These are phyloP conservation scores for Rhodinocichla rosea DNA, from an alignment of 2,113 vertebrate genomes.

Conservation along the genomic window DNA sequence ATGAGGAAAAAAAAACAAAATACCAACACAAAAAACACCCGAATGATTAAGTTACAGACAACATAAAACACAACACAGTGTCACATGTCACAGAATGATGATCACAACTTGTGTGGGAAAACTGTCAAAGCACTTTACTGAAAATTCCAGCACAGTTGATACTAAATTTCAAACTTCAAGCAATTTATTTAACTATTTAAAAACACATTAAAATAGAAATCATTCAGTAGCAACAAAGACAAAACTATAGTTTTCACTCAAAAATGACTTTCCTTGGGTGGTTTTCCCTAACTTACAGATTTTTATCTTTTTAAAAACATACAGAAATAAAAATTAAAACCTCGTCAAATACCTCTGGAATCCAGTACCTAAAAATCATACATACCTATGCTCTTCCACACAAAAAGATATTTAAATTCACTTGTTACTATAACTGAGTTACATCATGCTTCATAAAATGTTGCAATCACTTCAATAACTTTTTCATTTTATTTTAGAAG, in stretches of 20 bases:
- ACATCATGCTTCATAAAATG: background rate
- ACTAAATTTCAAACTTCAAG: background rate
- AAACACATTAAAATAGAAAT: background rate
- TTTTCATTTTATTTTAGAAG: background rate
- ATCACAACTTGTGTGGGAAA: background rate
- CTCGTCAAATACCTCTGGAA: background rate
- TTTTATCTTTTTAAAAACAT: background rate
- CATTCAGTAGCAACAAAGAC: background rate
- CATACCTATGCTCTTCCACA: background rate
- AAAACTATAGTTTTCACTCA: background rate
- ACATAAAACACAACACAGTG: background rate
- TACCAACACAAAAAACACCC: background rate
- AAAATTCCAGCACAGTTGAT: background rate
- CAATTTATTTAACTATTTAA: background rate
- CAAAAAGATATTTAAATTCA: background rate
- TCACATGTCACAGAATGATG: background rate
- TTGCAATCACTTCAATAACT: background rate
- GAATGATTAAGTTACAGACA: slow-evolving; percentile 42
- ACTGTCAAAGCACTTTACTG: background rate
- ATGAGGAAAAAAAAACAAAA: background rate
- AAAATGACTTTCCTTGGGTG: background rate
- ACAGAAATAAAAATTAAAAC: background rate
- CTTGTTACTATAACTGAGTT: background rate
- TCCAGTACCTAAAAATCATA: background rate
- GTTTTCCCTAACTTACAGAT: background rate